Evolutionary conservation across 2,113 vertebrate species (phyloP).

Genomic region (Nibea coibor): DNA sequence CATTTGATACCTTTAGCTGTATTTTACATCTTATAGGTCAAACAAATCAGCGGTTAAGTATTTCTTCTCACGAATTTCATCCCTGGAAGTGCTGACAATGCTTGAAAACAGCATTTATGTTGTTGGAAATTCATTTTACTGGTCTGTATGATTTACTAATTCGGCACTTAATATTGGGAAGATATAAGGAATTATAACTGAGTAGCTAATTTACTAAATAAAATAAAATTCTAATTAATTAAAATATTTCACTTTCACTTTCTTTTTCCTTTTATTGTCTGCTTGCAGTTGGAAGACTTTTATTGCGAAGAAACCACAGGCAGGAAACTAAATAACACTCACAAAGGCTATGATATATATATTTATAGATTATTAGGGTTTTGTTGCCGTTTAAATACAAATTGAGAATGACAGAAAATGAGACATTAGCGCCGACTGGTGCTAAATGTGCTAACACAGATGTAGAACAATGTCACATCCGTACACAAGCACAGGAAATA

Average conservation of each 20-base stretch:
- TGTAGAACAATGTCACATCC: slow-evolving; percentile 26
- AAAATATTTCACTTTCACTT: too few relatives aligned
- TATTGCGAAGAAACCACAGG: neutral
- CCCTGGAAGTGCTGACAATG: too few relatives aligned
- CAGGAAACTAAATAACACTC: neutral
- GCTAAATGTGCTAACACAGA: slow-evolving; percentile 40
- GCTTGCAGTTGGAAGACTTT: neutral
- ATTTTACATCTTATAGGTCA: neutral
- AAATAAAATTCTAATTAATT: neutral
- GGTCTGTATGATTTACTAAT: neutral
- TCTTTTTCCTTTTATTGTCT: neutral
- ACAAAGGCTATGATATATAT: neutral
- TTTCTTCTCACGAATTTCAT: neutral
- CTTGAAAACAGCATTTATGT: neutral
- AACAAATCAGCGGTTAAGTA: neutral
- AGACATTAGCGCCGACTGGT: neutral
- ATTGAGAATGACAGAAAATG: neutral
- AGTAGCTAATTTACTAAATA: neutral
- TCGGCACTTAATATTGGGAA: neutral
- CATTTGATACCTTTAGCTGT: neutral
- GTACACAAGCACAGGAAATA: neutral
- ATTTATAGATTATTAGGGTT: neutral
- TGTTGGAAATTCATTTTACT: neutral
- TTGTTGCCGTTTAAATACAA: neutral
- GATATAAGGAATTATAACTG: neutral